These are phyloP conservation scores for Masnerella sp. DNA, from an alignment of 2,888 invertebrate genomes.

Conservation along the genomic window DNA sequence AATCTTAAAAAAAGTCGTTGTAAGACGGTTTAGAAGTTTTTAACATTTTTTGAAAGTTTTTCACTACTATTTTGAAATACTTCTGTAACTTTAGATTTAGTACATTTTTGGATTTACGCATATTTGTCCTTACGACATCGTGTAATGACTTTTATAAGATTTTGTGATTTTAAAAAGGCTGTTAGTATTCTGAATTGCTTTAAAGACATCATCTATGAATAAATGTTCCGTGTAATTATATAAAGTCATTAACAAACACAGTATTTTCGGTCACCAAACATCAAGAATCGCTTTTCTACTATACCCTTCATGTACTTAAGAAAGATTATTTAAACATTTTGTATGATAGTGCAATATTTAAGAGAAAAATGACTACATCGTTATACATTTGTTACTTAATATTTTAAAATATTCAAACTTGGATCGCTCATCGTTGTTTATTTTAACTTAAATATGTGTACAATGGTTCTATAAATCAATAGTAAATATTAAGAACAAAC, in stretches of 20 bases:
- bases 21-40: no score
- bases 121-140: no score
- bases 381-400: slow-evolving; percentile 67
- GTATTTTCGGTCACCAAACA: slow-evolving; percentile 44
- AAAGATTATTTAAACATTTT: slow-evolving; percentile 63
- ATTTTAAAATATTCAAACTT: slow-evolving; percentile 52
- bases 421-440: not conserved
- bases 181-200: no score
- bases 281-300: slow-evolving; percentile 42
- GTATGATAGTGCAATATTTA: slow-evolving; percentile 66
- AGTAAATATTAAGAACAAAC: not conserved
- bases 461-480: slow-evolving; percentile 11
- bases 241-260: slow-evolving; percentile 26
- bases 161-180: no score
- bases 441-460: slow-evolving; percentile 6
- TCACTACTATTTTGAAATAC: no score
- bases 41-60: no score
- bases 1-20: no score
- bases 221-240: slow-evolving; percentile 6
- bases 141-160: no score
- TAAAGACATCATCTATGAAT: not conserved
- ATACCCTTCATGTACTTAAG: slow-evolving; percentile 65
- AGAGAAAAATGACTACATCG: slow-evolving; percentile 59
- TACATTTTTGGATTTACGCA: no score
- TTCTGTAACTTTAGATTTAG: no score